A percentile compares a stretch with the other conserved stretches of the same genome.
Evolutionary conservation across 2,888 invertebrate species (phyloP).

Genomic region (Buathra laborator): DNA sequence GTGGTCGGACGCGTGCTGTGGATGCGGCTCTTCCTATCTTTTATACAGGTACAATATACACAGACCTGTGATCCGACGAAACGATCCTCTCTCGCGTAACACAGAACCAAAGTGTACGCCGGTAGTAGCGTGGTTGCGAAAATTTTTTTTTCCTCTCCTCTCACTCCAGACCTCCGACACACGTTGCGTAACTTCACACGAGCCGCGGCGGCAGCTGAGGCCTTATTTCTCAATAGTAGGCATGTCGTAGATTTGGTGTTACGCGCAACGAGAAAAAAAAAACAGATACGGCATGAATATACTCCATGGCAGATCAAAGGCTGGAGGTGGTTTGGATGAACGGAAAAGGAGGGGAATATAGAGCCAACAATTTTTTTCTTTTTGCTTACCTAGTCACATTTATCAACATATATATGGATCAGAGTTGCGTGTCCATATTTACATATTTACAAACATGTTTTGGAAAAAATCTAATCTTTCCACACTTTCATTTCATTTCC

Average conservation of each 20-base stretch:
- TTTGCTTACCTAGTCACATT: background rate
- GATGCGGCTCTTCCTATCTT: slow-evolving; percentile 10
- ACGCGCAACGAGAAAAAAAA: slow-evolving; percentile 10
- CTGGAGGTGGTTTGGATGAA: background rate
- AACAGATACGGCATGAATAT: slow-evolving; percentile 12
- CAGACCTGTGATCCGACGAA: background rate
- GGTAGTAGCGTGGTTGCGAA: slow-evolving; percentile 45
- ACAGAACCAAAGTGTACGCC: slow-evolving; percentile 31
- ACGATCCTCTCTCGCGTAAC: slow-evolving; percentile 50
- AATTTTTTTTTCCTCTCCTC: slow-evolving; percentile 38
- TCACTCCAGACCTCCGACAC: slow-evolving; percentile 42
- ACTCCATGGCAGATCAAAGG: background rate
- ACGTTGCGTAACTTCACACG: slow-evolving; percentile 59
- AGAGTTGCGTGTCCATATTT: too few relatives aligned
- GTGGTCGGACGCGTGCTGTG: slow-evolving; percentile 16
- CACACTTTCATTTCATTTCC: too few relatives aligned
- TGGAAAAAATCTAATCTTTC: too few relatives aligned
- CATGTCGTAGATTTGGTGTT: slow-evolving; percentile 36
- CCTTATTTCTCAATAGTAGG: slow-evolving; percentile 59
- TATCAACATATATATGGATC: too few relatives aligned
- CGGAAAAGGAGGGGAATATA: background rate
- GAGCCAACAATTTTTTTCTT: background rate
- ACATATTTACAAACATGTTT: too few relatives aligned
- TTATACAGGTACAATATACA: slow-evolving; percentile 11
- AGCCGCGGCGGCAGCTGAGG: slow-evolving; percentile 46